These are phyloP conservation scores for Epistrophe grossulariae DNA, from an alignment of 2,888 invertebrate genomes.

Conservation along the genomic window DNA sequence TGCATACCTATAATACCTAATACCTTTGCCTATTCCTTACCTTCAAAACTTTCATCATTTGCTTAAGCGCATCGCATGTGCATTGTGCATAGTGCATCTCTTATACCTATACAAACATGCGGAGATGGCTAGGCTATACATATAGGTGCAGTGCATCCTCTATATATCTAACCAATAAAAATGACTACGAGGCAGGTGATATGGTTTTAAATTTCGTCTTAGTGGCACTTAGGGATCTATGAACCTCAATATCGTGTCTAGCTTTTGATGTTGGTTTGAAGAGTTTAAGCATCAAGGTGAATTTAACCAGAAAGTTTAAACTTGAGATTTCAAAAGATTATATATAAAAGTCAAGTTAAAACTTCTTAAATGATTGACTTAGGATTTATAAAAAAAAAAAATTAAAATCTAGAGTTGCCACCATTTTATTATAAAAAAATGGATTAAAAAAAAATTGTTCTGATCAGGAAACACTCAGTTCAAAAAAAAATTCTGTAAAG, in stretches of 20 bases:
- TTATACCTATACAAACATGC: not conserved
- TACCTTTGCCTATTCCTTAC: not conserved
- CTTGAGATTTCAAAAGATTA: not conserved
- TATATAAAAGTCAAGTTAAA: no score
- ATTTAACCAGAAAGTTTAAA: not conserved
- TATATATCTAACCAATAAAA: constrained; percentile 41
- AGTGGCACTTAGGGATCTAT: constrained; percentile 71
- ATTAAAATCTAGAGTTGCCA: not conserved
- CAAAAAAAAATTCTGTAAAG: no score
- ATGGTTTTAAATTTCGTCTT: constrained; percentile 71
- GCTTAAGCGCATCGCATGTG: constrained; percentile 27
- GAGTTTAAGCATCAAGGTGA: not conserved
- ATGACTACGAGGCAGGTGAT: constrained; percentile 70
- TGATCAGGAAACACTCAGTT: no score
- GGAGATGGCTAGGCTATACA: not conserved
- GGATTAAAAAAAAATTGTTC: no score
- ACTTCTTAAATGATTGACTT: no score
- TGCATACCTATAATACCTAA: no score
- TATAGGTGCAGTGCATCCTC: constrained; percentile 4
- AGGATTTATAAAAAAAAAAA: no score
- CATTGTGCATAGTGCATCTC: not conserved
- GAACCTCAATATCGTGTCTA: constrained; percentile 66
- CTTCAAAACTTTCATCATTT: constrained; percentile 57
- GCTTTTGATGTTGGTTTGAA: constrained; percentile 31
- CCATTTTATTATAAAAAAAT: not conserved